A percentile compares a stretch with the other conserved stretches of the same genome.
Evolutionary conservation across 2,113 vertebrate genomes (phyloP).

Genomic region (Phrynocephalus versicolor): DNA sequence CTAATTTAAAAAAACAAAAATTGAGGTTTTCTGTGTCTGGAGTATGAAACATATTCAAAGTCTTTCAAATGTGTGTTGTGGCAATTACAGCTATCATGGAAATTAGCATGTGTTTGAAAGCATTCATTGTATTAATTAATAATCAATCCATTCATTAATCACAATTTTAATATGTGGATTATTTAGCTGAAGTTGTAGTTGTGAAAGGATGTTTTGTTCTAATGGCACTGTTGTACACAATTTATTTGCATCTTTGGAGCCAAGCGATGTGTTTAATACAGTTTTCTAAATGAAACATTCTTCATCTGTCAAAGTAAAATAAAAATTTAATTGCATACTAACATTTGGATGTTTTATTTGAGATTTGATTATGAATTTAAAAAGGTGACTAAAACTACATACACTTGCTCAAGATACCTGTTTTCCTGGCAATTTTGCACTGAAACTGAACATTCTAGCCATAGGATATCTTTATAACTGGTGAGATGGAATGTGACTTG

Average conservation of each 20-base stretch:
- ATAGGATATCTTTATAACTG: not conserved
- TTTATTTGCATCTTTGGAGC: conserved; percentile 2
- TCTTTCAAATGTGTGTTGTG: conserved; percentile 42
- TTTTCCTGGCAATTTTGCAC: not conserved
- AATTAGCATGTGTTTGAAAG: conserved; percentile 18
- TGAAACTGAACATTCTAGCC: not conserved
- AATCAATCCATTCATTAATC: conserved; percentile 22
- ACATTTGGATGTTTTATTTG: not conserved
- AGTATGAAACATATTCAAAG: conserved; percentile 32
- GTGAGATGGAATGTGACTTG: too few relatives aligned
- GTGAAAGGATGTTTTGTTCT: conserved; percentile 11
- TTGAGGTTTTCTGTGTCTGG: not conserved
- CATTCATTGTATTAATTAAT: conserved; percentile 17
- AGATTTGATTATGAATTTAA: not conserved
- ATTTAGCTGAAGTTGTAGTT: conserved; percentile 6
- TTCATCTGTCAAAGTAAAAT: conserved; percentile 1
- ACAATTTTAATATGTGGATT: conserved; percentile 8
- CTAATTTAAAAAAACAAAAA: conserved; percentile 40
- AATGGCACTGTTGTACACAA: conserved; percentile 19
- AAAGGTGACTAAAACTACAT: conserved; percentile 1
- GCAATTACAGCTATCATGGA: conserved; percentile 50
- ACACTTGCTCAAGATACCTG: not conserved
- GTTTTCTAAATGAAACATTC: conserved; percentile 8
- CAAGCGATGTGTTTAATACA: not conserved
- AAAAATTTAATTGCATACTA: conserved; percentile 11